Conservation (phyloP, 92 coral and sea anemone species). For the Siderastrea siderea region DNA sequence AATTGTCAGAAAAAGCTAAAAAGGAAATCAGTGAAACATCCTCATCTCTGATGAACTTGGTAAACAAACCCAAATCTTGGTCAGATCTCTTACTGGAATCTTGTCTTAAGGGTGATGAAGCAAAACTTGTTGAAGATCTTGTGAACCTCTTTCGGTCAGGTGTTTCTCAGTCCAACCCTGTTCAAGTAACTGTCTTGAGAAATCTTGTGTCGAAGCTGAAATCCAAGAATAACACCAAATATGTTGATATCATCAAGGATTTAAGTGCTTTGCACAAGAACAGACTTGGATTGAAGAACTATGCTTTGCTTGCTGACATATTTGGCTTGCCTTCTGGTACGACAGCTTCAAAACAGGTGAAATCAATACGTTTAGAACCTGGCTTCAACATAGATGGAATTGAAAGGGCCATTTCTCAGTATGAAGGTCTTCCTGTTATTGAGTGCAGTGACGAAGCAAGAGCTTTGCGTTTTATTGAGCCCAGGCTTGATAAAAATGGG, state of each 20-base stretch:
- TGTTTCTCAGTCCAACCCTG: no score
- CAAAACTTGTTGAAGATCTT: slow-evolving; percentile 11
- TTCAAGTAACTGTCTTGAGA: no score
- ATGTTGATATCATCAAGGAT: no score
- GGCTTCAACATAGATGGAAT: slow-evolving; percentile 22
- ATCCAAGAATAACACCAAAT: no score
- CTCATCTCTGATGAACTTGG: not conserved
- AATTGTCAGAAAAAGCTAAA: slow-evolving; percentile 1
- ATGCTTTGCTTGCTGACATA: slow-evolving; percentile 27
- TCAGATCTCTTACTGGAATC: slow-evolving; percentile 18
- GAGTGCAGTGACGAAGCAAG: slow-evolving; percentile 26
- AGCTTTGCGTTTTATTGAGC: slow-evolving; percentile 31
- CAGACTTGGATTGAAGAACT: no score
- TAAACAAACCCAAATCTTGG: slow-evolving; percentile 30
- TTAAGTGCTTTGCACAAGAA: no score
- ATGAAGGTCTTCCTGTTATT: slow-evolving; percentile 25
- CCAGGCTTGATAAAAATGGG: slow-evolving; percentile 26
- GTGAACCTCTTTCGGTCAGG: no score
- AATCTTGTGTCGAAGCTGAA: no score
- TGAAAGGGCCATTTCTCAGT: slow-evolving; percentile 4
- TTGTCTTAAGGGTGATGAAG: slow-evolving; percentile 29
- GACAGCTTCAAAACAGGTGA: slow-evolving; percentile 4
- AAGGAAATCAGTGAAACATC: slow-evolving; percentile 9
- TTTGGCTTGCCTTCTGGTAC: slow-evolving; percentile 28
- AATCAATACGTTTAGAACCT: not conserved